A percentile compares a stretch with the other conserved stretches of the same genome.
phyloP scores from a whole-genome alignment of 53 echinoderm and acorn worm genomes.

The Stichopus horrens region DNA sequence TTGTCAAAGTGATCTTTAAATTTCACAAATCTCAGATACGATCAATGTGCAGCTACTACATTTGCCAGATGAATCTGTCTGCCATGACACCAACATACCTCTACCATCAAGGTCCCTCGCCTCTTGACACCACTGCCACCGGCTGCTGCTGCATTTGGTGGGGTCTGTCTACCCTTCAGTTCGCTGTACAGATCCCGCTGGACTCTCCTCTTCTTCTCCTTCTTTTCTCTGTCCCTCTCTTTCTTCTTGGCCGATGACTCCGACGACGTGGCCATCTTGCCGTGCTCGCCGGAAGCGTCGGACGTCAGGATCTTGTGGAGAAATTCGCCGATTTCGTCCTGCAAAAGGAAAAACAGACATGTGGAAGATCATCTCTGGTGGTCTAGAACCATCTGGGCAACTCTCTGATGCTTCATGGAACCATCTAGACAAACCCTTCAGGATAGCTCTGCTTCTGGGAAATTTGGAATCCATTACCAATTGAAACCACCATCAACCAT shows the following conservation, averaged over 20 bases:
- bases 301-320: slow-evolving; percentile 70
- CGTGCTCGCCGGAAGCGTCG: slow-evolving; percentile 32
- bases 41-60: too few relatives aligned
- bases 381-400: too few relatives aligned
- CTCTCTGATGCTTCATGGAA: too few relatives aligned
- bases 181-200: slow-evolving; percentile 79
- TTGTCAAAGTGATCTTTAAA: too few relatives aligned
- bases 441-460: too few relatives aligned
- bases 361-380: not conserved
- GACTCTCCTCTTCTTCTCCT: slow-evolving; percentile 81
- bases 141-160: slow-evolving; percentile 14
- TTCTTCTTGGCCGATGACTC: slow-evolving; percentile 39
- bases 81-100: not conserved
- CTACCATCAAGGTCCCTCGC: not conserved
- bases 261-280: slow-evolving; percentile 40
- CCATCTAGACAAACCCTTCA: too few relatives aligned
- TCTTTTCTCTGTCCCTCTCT: slow-evolving; percentile 61
- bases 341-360: not conserved
- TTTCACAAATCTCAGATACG: too few relatives aligned
- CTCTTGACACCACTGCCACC: slow-evolving; percentile 34
- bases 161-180: slow-evolving; percentile 66
- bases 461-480: too few relatives aligned
- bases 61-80: too few relatives aligned
- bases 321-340: slow-evolving; percentile 96
- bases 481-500: too few relatives aligned